Conservation (phyloP, 1,140 invertebrate genomes). For the Platyscapa corneri region DNA sequence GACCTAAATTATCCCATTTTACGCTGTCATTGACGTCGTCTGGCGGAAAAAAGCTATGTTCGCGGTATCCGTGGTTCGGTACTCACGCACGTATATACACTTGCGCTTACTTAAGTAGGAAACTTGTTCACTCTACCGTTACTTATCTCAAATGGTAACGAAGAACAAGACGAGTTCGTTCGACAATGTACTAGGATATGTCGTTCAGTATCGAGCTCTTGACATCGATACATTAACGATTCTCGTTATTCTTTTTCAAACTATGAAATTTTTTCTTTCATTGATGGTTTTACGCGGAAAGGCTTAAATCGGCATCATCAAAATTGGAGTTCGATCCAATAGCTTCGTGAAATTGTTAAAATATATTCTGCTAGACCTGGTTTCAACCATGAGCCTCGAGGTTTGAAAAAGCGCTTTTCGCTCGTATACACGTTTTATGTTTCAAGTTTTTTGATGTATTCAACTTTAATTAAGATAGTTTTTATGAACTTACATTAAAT, state of each 20-base stretch:
- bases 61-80: background rate
- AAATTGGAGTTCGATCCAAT: no score
- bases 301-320: background rate
- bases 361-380: background rate
- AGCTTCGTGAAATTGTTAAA: no score
- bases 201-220: background rate
- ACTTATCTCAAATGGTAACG: constrained; percentile 34
- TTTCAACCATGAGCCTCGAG: background rate
- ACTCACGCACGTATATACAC: constrained; percentile 17
- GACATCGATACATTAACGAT: constrained; percentile 16
- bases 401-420: background rate
- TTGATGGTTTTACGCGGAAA: background rate
- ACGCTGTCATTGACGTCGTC: background rate
- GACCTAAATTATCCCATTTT: constrained; percentile 37
- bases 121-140: constrained; percentile 40
- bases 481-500: background rate
- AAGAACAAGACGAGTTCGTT: constrained; percentile 22
- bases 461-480: constrained; percentile 9
- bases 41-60: background rate
- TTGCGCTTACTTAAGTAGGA: constrained; percentile 19
- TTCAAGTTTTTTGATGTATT: background rate
- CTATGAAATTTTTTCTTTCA: background rate
- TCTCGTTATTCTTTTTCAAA: background rate
- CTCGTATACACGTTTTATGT: constrained; percentile 11
- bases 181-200: constrained; percentile 4